Evolutionary conservation across 2,888 invertebrate genomes (phyloP).

Genomic region (Drosophila merina): DNA sequence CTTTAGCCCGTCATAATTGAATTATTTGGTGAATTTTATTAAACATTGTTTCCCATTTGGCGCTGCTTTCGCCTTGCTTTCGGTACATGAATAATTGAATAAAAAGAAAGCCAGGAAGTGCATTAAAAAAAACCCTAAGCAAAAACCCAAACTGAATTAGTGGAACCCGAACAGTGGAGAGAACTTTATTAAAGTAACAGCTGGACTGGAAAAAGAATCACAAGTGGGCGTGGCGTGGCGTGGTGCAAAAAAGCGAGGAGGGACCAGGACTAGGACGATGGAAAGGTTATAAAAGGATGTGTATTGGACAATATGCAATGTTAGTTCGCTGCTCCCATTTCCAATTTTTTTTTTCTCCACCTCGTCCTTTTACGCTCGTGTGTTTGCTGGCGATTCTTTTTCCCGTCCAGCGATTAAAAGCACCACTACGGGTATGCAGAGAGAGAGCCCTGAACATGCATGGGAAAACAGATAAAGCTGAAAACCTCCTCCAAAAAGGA

Average conservation of each 20-base stretch:
- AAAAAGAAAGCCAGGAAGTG: background rate
- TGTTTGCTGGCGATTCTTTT: conserved; percentile 1
- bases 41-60: background rate
- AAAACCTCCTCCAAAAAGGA: conserved; percentile 1
- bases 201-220: conserved; percentile 2
- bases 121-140: background rate
- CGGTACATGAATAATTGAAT: background rate
- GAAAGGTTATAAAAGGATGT: conserved; percentile 12
- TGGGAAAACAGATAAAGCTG: conserved; percentile 35
- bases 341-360: background rate
- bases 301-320: conserved; percentile 39
- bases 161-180: background rate
- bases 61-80: too few relatives aligned
- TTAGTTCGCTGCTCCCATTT: conserved; percentile 28
- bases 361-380: background rate
- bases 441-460: background rate
- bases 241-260: background rate
- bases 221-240: conserved; percentile 1
- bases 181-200: conserved; percentile 5
- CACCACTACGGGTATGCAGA: conserved; percentile 2
- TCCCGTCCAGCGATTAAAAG: conserved; percentile 42
- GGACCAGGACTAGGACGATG: background rate
- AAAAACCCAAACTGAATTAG: conserved; percentile 2
- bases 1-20: background rate
- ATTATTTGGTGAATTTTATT: background rate